Evolutionary conservation across 1,140 invertebrate genomes (phyloP).

Genomic region (Penaeus indicus): DNA sequence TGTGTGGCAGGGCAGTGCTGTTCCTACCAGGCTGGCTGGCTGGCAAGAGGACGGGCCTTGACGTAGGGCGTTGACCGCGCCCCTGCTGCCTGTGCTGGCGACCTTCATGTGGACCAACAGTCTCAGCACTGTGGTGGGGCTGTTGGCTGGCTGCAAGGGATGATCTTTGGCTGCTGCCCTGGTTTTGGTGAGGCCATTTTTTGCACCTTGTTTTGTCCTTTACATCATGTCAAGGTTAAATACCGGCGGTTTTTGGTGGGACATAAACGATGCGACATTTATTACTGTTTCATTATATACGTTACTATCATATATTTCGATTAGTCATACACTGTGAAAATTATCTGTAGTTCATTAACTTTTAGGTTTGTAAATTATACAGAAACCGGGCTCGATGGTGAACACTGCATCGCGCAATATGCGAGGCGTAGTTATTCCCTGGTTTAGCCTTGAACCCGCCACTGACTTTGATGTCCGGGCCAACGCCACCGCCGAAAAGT

Average conservation of each 20-base stretch:
- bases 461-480: constrained; percentile 24
- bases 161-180: no score
- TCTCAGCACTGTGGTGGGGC: not conserved
- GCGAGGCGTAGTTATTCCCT: constrained; percentile 36
- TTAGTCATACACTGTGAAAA: no score
- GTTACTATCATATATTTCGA: no score
- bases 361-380: not conserved
- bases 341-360: no score
- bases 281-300: no score
- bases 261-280: no score
- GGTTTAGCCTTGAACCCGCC: constrained; percentile 42
- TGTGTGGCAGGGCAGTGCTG: no score
- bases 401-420: constrained; percentile 12
- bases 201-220: no score
- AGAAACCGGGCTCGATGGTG: not conserved
- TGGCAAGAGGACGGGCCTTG: constrained; percentile 45
- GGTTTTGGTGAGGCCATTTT: no score
- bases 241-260: no score
- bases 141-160: no score
- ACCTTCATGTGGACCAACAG: constrained; percentile 47
- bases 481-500: constrained; percentile 19
- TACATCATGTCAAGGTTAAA: no score
- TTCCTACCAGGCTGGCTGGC: constrained; percentile 28
- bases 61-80: constrained; percentile 48
- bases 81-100: constrained; percentile 27